Percentiles rank a stretch among this genome's conserved stretches.
Evolutionary conservation across 2,888 invertebrate species (phyloP).

Genomic region (Epirrhoe tristata): DNA sequence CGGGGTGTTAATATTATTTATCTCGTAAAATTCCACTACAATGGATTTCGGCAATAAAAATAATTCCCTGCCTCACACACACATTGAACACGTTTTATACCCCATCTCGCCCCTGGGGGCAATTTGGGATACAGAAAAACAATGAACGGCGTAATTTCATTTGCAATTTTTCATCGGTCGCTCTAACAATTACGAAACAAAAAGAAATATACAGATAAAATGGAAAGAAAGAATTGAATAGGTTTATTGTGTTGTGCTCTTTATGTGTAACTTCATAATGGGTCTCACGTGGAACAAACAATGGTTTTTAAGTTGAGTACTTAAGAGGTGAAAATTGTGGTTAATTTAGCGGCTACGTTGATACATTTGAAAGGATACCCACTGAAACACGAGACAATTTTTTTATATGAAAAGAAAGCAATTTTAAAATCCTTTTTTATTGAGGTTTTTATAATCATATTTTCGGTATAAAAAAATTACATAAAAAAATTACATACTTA

Average conservation of each 20-base stretch:
- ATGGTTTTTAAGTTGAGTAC: conserved; percentile 27
- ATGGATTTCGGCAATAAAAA: conserved; percentile 46
- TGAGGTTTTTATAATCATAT: background rate
- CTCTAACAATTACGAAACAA: conserved; percentile 57
- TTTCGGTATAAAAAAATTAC: too few relatives aligned
- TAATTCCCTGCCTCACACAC: conserved; percentile 42
- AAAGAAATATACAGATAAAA: conserved; percentile 49
- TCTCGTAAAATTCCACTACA: conserved; percentile 40
- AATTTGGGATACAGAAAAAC: conserved; percentile 59
- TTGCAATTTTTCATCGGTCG: conserved; percentile 68
- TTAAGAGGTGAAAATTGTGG: conserved; percentile 15
- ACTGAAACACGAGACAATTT: background rate
- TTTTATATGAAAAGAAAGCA: background rate
- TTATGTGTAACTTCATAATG: conserved; percentile 52
- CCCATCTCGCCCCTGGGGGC: conserved; percentile 56
- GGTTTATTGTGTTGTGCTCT: conserved; percentile 53
- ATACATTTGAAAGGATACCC: background rate
- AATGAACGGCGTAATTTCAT: conserved; percentile 66
- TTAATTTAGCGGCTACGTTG: conserved; percentile 12
- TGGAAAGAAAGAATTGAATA: conserved; percentile 51
- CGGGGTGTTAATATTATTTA: conserved; percentile 32
- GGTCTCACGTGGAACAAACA: conserved; percentile 42
- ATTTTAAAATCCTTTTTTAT: too few relatives aligned
- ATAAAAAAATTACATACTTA: too few relatives aligned
- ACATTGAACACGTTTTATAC: conserved; percentile 53